These are phyloP conservation scores for Geodia barretti DNA, from an alignment of 37 sponge, comb jelly and placozoan genomes.

Conservation along the genomic window DNA sequence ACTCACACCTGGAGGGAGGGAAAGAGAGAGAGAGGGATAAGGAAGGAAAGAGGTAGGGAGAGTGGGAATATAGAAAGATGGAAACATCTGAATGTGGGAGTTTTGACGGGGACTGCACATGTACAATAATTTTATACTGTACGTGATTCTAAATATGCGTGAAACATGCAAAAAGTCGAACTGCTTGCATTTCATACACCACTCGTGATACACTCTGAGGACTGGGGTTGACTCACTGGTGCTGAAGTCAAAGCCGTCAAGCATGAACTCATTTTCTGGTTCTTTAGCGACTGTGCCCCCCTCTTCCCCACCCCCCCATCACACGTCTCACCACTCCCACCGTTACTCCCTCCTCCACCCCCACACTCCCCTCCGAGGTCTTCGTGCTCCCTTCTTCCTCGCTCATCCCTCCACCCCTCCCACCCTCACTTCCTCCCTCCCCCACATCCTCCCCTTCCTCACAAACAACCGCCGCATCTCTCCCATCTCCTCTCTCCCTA, in stretches of 20 bases:
- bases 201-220: too few relatives aligned
- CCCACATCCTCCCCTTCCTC: neutral
- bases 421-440: neutral
- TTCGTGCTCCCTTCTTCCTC: neutral
- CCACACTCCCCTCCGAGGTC: neutral
- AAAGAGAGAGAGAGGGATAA: too few relatives aligned
- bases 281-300: neutral
- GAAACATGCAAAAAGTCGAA: too few relatives aligned
- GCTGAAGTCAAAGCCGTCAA: conserved; percentile 77
- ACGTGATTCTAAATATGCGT: too few relatives aligned
- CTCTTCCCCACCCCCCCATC: neutral
- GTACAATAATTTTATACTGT: too few relatives aligned
- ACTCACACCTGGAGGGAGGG: conserved; percentile 66
- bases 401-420: neutral
- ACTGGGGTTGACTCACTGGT: conserved; percentile 31
- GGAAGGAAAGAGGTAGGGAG: neutral
- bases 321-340: neutral
- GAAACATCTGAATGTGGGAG: too few relatives aligned
- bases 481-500: neutral
- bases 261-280: conserved; percentile 41
- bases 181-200: too few relatives aligned
- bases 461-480: conserved; percentile 8
- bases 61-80: too few relatives aligned
- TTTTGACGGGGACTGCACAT: too few relatives aligned
- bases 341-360: conserved; percentile 5